phyloP scores from a whole-genome alignment of 2,113 vertebrate species.

The Paraplagusia blochii region DNA sequence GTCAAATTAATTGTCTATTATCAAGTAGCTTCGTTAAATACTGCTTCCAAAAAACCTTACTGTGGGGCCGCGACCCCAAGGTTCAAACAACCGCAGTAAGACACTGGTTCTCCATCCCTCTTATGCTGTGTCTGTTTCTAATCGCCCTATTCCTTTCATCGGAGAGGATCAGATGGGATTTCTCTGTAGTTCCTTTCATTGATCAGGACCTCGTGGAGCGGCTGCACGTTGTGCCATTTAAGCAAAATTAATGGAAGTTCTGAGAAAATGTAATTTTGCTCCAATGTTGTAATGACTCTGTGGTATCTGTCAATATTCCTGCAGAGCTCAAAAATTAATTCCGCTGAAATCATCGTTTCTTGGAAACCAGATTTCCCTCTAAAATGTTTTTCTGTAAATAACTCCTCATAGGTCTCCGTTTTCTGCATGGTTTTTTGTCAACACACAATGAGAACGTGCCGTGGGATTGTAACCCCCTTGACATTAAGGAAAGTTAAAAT shows the following conservation, averaged over 20 bases:
- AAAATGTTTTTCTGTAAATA: slow-evolving; percentile 3
- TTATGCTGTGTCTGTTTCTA: background rate
- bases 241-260: slow-evolving; percentile 47
- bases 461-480: slow-evolving; percentile 27
- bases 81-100: no score
- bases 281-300: slow-evolving; percentile 27
- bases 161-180: slow-evolving; percentile 16
- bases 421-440: slow-evolving; percentile 19
- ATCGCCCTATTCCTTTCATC: slow-evolving; percentile 3
- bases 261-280: slow-evolving; percentile 41
- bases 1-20: no score
- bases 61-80: no score
- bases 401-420: background rate
- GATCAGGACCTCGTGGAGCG: slow-evolving; percentile 25
- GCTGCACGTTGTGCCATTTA: slow-evolving; percentile 40
- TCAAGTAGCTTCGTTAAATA: no score
- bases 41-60: no score
- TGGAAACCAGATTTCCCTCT: slow-evolving; percentile 6
- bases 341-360: background rate
- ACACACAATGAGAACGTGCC: background rate
- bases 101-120: background rate
- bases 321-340: slow-evolving; percentile 40
- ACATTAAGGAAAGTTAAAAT: slow-evolving; percentile 27
- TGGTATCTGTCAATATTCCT: slow-evolving; percentile 44
- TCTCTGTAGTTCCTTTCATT: slow-evolving; percentile 22